Conservation (phyloP, 1,140 invertebrate genomes). For the Drosophila subobscura region DNA sequence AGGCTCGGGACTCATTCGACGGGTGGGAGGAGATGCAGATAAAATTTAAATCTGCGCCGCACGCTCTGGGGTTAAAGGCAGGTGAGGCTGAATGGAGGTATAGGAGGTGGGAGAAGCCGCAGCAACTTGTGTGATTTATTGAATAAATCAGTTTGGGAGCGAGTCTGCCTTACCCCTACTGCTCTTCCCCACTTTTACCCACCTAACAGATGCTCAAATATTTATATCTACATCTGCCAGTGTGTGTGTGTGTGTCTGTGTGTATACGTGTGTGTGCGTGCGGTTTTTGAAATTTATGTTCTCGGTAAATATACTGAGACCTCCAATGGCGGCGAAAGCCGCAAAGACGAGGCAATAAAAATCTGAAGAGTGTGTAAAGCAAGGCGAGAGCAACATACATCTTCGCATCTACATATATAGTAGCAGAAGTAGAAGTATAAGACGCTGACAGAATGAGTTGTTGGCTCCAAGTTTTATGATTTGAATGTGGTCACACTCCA, state of each 20-base stretch:
- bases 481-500: slow-evolving; percentile 25
- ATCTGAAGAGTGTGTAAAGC: slow-evolving; percentile 63
- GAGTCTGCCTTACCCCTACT: slow-evolving; percentile 31
- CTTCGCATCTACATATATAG: slow-evolving; percentile 32
- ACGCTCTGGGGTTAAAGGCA: slow-evolving; percentile 46
- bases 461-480: slow-evolving; percentile 27
- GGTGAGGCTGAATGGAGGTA: slow-evolving; percentile 14
- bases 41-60: slow-evolving; percentile 67
- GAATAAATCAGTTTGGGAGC: slow-evolving; percentile 72
- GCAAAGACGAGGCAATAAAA: slow-evolving; percentile 74
- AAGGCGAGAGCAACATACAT: slow-evolving; percentile 38
- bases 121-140: slow-evolving; percentile 75
- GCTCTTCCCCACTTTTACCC: too few relatives aligned
- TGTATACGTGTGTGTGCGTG: slow-evolving; percentile 19
- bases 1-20: slow-evolving; percentile 29
- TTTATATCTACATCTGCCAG: slow-evolving; percentile 52
- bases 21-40: slow-evolving; percentile 51
- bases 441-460: slow-evolving; percentile 40
- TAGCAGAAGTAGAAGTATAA: background rate
- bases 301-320: slow-evolving; percentile 67
- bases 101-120: background rate
- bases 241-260: slow-evolving; percentile 8
- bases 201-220: slow-evolving; percentile 62
- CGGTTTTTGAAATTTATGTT: slow-evolving; percentile 72
- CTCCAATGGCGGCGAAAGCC: slow-evolving; percentile 63